Percentiles rank a stretch among this genome's conserved stretches.
These are phyloP conservation scores for Napeogenes inachia DNA, from an alignment of 2,888 invertebrate genomes.

Conservation along the genomic window DNA sequence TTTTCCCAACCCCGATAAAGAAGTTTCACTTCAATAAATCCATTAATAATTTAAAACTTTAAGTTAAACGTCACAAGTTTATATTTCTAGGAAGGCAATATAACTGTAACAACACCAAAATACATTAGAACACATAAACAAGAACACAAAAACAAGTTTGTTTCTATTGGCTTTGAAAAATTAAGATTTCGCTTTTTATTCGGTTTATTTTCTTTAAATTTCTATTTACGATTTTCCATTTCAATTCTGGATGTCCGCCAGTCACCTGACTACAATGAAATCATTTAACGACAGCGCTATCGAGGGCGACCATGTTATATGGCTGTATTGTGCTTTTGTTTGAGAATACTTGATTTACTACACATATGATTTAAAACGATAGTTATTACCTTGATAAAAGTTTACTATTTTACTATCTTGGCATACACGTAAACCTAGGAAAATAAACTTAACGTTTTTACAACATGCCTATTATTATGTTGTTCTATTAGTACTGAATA, in stretches of 20 bases:
- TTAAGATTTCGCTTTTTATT: background rate
- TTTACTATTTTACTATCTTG: background rate
- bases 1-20: too few relatives aligned
- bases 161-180: conserved; percentile 1
- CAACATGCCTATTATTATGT: too few relatives aligned
- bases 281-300: background rate
- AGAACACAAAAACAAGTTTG: conserved; percentile 5
- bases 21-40: too few relatives aligned
- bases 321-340: background rate
- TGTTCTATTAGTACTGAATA: too few relatives aligned
- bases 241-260: conserved; percentile 10
- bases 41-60: too few relatives aligned
- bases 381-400: background rate
- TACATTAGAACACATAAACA: background rate
- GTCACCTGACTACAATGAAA: conserved; percentile 1
- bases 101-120: background rate
- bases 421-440: too few relatives aligned
- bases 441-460: too few relatives aligned
- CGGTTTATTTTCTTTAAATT: conserved; percentile 1
- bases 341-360: background rate
- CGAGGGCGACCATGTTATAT: background rate
- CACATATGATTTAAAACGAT: background rate
- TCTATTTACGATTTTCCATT: background rate
- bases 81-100: too few relatives aligned
- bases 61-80: too few relatives aligned